phyloP scores from a whole-genome alignment of 2,797 vertebrate genomes.

The Melanotaenia parkinsoni region DNA sequence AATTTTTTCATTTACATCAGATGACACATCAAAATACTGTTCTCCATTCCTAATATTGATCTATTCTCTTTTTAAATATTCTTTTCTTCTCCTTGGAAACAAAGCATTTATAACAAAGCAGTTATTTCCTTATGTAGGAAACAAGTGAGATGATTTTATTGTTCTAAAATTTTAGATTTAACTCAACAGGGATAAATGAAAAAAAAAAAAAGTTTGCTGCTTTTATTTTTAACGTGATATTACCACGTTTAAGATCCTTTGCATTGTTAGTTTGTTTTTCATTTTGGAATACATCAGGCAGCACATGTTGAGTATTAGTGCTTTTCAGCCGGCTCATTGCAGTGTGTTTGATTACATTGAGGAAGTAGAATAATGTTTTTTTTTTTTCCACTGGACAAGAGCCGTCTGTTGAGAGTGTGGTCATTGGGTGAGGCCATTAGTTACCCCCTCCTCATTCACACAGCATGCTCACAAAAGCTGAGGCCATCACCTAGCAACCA shows the following conservation, averaged over 20 bases:
- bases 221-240: conserved; percentile 12
- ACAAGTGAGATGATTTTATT: background rate
- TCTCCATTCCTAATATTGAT: background rate
- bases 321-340: conserved; percentile 55
- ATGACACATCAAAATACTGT: background rate
- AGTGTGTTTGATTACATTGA: conserved; percentile 67
- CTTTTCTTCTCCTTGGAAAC: background rate
- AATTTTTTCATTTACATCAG: background rate
- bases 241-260: conserved; percentile 24
- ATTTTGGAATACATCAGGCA: conserved; percentile 42
- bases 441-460: conserved; percentile 71
- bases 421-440: conserved; percentile 75
- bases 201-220: background rate
- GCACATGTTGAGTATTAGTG: conserved; percentile 66
- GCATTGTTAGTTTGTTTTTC: conserved; percentile 24
- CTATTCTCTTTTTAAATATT: background rate
- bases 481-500: conserved; percentile 80
- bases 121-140: background rate
- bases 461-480: conserved; percentile 66
- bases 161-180: background rate
- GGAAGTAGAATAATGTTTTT: conserved; percentile 72
- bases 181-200: background rate
- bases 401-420: conserved; percentile 75
- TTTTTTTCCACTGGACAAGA: conserved; percentile 68
- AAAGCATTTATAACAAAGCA: background rate